Evolutionary conservation across 2,113 vertebrate species (phyloP).

Genomic region (Colius striatus): DNA sequence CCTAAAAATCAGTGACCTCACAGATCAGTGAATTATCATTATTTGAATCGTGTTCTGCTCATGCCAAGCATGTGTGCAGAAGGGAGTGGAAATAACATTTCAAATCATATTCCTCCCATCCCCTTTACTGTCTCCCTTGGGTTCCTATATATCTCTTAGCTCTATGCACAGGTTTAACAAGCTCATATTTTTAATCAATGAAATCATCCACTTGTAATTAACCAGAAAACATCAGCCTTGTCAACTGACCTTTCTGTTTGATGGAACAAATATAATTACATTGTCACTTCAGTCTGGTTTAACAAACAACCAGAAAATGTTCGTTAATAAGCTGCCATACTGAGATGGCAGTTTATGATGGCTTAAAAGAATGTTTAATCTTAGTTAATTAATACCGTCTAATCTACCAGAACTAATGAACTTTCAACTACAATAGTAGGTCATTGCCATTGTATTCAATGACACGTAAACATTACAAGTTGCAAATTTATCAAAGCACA

Average conservation of each 20-base stretch:
- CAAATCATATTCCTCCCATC: background rate
- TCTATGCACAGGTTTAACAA: background rate
- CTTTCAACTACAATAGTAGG: slow-evolving; percentile 17
- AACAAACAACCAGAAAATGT: slow-evolving; percentile 62
- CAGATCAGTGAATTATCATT: fast-evolving
- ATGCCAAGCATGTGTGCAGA: background rate
- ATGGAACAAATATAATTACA: slow-evolving; percentile 47
- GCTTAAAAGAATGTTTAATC: slow-evolving; percentile 55
- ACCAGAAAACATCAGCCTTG: slow-evolving; percentile 20
- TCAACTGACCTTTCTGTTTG: slow-evolving; percentile 47
- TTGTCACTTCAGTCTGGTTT: slow-evolving; percentile 42
- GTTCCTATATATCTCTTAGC: background rate
- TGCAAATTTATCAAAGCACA: background rate
- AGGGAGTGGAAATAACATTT: background rate
- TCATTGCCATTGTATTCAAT: background rate
- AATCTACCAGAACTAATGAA: slow-evolving; percentile 65
- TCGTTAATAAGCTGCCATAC: slow-evolving; percentile 31
- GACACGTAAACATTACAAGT: background rate
- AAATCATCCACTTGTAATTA: slow-evolving; percentile 47
- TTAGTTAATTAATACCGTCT: slow-evolving; percentile 57
- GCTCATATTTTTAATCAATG: slow-evolving; percentile 29
- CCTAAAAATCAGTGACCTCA: background rate
- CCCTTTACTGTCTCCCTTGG: background rate
- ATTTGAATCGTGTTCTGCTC: background rate
- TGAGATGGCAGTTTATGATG: slow-evolving; percentile 1